Evolutionary conservation across 2,888 invertebrate genomes (phyloP).

Genomic region (Pachymerium ferrugineum): DNA sequence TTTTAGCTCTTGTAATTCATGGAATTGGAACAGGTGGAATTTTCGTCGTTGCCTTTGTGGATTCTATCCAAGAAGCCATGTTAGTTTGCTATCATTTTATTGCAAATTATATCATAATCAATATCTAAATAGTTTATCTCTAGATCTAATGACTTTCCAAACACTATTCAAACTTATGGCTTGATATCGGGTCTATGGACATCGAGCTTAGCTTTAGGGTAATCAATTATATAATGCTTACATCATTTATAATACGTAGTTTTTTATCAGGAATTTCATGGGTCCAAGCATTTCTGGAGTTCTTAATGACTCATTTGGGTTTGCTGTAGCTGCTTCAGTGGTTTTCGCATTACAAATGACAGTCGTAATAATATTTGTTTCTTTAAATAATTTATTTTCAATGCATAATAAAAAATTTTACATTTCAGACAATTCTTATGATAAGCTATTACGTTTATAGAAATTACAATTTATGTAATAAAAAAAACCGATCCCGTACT

Average conservation of each 20-base stretch:
- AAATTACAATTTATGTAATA: too few relatives aligned
- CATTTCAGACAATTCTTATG: too few relatives aligned
- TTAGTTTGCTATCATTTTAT: neutral
- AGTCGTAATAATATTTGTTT: constrained; percentile 57
- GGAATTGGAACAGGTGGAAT: neutral
- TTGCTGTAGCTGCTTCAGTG: constrained; percentile 64
- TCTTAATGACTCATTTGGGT: constrained; percentile 56
- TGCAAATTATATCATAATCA: neutral
- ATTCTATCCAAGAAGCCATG: neutral
- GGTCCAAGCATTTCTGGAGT: constrained; percentile 39
- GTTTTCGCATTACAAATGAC: constrained; percentile 61
- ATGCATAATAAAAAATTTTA: too few relatives aligned
- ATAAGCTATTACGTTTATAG: too few relatives aligned
- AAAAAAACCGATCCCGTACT: too few relatives aligned
- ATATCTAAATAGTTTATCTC: neutral
- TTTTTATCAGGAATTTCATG: constrained; percentile 34
- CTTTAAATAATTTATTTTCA: too few relatives aligned
- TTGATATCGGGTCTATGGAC: constrained; percentile 86
- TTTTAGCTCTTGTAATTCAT: neutral
- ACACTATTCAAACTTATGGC: constrained; percentile 67
- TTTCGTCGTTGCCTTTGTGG: neutral
- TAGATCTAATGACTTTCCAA: neutral
- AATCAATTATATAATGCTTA: neutral
- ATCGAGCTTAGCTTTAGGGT: constrained; percentile 76
- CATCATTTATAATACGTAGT: neutral